phyloP scores from a whole-genome alignment of 2,797 vertebrate genomes.

The Fratercula arctica region DNA sequence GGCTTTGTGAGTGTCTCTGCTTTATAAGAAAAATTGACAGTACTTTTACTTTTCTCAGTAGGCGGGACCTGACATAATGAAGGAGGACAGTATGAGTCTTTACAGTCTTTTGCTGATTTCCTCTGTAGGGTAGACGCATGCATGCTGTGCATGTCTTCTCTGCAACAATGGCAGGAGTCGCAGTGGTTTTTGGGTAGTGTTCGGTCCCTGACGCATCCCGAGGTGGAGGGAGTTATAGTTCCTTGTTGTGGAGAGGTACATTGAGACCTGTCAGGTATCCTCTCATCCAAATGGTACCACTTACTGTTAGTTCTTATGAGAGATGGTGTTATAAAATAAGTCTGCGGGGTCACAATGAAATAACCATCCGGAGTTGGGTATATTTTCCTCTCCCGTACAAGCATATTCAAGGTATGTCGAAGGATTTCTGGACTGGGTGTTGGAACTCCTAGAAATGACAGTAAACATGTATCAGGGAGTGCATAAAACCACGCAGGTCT shows the following conservation, averaged over 20 bases:
- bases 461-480: conserved; percentile 36
- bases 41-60: conserved; percentile 93
- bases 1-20: conserved; percentile 92
- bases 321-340: conserved; percentile 97
- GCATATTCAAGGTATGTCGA: conserved; percentile 93
- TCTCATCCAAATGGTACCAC: conserved; percentile 98
- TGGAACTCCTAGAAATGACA: conserved; percentile 87
- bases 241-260: conserved; percentile 95
- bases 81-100: conserved; percentile 84
- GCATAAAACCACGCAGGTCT: background rate
- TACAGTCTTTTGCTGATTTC: conserved; percentile 90
- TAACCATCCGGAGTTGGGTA: conserved; percentile 96
- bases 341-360: conserved; percentile 98
- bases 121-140: conserved; percentile 93
- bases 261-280: conserved; percentile 90
- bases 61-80: conserved; percentile 85
- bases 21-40: conserved; percentile 94
- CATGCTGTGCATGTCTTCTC: conserved; percentile 89
- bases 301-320: conserved; percentile 98
- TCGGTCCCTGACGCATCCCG: conserved; percentile 90
- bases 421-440: conserved; percentile 97
- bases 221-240: conserved; percentile 92
- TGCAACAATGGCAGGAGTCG: conserved; percentile 92
- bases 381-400: conserved; percentile 97
- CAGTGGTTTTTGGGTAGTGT: conserved; percentile 92